Conservation (phyloP, 2,888 invertebrate species). For the Patella depressa region DNA sequence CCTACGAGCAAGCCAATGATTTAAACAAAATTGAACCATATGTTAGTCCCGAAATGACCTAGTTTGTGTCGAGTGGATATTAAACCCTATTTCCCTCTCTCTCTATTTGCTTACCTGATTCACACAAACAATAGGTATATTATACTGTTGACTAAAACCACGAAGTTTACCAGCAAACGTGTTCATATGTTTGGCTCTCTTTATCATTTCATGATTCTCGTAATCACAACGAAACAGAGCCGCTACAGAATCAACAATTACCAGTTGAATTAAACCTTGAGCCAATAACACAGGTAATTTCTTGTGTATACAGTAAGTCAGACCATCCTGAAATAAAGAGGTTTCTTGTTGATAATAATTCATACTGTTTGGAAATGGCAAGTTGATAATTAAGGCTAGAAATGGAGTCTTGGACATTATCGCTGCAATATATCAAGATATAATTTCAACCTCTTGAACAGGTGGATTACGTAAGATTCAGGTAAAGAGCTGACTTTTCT, state of each 20-base stretch:
- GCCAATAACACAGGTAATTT: constrained; percentile 76
- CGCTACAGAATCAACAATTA: constrained; percentile 83
- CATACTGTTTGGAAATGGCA: no score
- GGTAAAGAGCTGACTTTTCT: no score
- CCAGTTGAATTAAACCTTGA: constrained; percentile 75
- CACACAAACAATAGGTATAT: constrained; percentile 78
- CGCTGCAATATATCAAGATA: no score
- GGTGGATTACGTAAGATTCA: background rate
- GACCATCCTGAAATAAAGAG: constrained; percentile 53
- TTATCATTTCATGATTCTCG: constrained; percentile 73
- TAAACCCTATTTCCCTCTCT: no score
- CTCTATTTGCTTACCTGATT: constrained; percentile 77
- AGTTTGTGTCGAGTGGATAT: no score
- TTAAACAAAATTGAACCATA: no score
- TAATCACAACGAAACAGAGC: constrained; percentile 77
- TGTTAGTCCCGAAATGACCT: no score
- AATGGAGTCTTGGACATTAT: no score
- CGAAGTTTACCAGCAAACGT: constrained; percentile 76
- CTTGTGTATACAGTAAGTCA: constrained; percentile 70
- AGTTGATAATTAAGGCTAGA: no score
- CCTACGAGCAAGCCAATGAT: no score
- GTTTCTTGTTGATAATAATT: no score
- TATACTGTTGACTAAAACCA: constrained; percentile 74
- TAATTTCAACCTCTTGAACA: background rate
- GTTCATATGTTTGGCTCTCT: constrained; percentile 62